Evolutionary conservation across 1,140 invertebrate genomes (phyloP).

Genomic region (Pseudomyrmex gracilis): DNA sequence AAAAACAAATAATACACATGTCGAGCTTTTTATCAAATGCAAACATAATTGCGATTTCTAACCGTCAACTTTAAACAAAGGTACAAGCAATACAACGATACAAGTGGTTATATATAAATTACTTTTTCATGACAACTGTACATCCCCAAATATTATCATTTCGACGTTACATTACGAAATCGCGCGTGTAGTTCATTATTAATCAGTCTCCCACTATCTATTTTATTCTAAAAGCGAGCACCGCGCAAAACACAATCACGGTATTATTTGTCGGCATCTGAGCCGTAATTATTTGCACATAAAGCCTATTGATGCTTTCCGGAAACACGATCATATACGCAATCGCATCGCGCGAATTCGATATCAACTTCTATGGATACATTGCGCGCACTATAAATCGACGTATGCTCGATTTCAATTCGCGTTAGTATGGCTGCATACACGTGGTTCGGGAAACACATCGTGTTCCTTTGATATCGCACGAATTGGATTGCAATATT

Average conservation of each 20-base stretch:
- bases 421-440: constrained; percentile 18
- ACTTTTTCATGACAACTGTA: too few relatives aligned
- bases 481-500: constrained; percentile 56
- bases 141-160: too few relatives aligned
- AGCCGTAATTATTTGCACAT: constrained; percentile 46
- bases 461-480: constrained; percentile 50
- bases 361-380: constrained; percentile 57
- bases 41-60: too few relatives aligned
- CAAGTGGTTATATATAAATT: too few relatives aligned
- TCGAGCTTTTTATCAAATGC: neutral
- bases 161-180: constrained; percentile 3
- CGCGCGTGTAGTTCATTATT: neutral
- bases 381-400: constrained; percentile 35
- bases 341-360: constrained; percentile 42
- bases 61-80: too few relatives aligned
- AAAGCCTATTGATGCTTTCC: constrained; percentile 46
- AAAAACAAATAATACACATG: neutral
- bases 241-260: constrained; percentile 9
- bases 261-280: constrained; percentile 25
- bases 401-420: constrained; percentile 57
- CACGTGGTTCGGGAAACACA: constrained; percentile 10
- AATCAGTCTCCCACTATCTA: neutral
- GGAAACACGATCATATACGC: constrained; percentile 46
- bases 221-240: constrained; percentile 21
- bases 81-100: too few relatives aligned